Evolutionary conservation across 2,797 vertebrate species (phyloP), one percentile per base, ranked within the genome.

Genomic region (Peromyscus aztecus): DNA sequence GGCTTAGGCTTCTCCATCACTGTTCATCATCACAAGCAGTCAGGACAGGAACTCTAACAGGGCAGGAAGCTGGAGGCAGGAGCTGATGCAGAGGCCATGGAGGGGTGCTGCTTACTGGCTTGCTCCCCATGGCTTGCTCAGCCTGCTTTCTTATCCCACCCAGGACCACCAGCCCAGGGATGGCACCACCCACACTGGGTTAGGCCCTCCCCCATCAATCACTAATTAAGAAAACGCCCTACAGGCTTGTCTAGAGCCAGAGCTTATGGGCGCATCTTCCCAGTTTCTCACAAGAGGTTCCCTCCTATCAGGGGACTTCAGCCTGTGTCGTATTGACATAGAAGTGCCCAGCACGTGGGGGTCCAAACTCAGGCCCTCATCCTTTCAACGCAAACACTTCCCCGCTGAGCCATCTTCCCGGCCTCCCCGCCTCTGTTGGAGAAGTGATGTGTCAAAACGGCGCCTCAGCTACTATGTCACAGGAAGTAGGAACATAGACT

Each of bases 401-500:
- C 23, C 37, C 55, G 40, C 71, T 10, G 11, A 61, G 37, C 29
- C 37, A 59, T 34, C 17, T 89, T 40, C 12, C 19, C 27, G 14
- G 19, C 6, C 29, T 89, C 75, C 23, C 75, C n/a, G 34, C 17
- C 19, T n/a, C 55, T 76, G 14, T 24, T 24, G 21, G 34, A 46
- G 67, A 65, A 14, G 3, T 16, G 63, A 17, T 24, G 61, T 85
- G 71, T 80, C 88, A 63, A 89, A 43, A 61, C 12, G 29, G 29
- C 0, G 0, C 13, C 7, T 57, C 63, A 65, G 0, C 4, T 21
- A 6, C 57, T 52, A 0, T 2, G 3, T 12, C 3, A 8, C 43
- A 12, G 9, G 46, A 89, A 49, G 11, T 0, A 2, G 0, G 10
- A 14, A 43, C 27, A 23, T 1, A 16, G 40, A 73, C 27, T 34